Percentiles rank a stretch among this genome's conserved stretches.
Evolutionary conservation across 53 echinoderm and acorn worm species (phyloP).

Genomic region (Stichopus horrens): DNA sequence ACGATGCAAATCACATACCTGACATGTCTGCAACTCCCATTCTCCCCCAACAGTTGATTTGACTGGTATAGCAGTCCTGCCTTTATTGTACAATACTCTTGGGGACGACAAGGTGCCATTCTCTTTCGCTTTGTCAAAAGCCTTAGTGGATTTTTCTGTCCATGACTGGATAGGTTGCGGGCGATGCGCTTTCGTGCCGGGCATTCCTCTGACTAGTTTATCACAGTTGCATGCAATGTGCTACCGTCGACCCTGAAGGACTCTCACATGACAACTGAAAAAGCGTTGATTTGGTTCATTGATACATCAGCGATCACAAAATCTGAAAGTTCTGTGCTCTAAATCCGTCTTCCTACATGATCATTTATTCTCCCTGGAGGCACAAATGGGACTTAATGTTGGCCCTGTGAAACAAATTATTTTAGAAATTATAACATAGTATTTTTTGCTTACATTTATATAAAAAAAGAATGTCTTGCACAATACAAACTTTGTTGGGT

Average conservation of each 20-base stretch:
- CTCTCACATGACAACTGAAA: background rate
- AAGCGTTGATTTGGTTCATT: background rate
- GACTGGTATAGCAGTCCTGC: conserved; percentile 68
- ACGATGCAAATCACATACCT: conserved; percentile 56
- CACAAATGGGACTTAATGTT: no score
- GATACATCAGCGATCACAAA: no score
- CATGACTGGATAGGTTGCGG: conserved; percentile 95
- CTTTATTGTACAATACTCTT: conserved; percentile 70
- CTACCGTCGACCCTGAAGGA: background rate
- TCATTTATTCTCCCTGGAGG: background rate
- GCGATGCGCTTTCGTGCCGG: conserved; percentile 61
- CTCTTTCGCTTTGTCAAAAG: conserved; percentile 67
- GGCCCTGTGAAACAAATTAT: no score
- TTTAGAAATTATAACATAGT: no score
- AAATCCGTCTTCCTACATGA: background rate
- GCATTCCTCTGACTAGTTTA: conserved; percentile 30
- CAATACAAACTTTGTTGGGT: no score
- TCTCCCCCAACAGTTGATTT: conserved; percentile 91
- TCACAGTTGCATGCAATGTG: background rate
- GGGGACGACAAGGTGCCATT: conserved; percentile 85
- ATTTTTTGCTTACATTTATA: no score
- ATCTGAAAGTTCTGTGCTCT: no score
- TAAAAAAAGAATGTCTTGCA: no score
- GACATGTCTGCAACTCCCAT: conserved; percentile 89
- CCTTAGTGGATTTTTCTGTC: conserved; percentile 87